These are phyloP conservation scores for Nyctereutes procyonoides DNA, from an alignment of 2,113 vertebrate genomes.

Conservation along the genomic window DNA sequence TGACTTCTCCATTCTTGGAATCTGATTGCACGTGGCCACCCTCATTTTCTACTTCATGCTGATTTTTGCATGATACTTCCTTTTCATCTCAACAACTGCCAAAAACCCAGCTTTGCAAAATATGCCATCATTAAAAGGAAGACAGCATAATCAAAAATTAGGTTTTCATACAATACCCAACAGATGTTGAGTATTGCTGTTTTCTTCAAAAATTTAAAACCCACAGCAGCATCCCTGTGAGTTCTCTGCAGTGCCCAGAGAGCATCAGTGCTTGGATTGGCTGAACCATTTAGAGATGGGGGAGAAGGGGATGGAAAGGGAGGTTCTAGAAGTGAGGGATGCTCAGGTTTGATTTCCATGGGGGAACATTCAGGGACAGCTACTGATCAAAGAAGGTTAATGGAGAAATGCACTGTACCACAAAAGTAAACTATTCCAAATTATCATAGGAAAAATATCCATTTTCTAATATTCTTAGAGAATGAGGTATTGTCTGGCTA, in stretches of 20 bases:
- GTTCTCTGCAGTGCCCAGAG: not conserved
- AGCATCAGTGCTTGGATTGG: not conserved
- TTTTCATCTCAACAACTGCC: not conserved
- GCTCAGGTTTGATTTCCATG: not conserved
- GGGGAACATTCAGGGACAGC: not conserved
- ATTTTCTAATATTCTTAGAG: not conserved
- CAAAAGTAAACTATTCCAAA: slow-evolving; percentile 5
- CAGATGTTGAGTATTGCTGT: not conserved
- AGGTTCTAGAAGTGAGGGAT: not conserved
- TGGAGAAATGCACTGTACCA: not conserved
- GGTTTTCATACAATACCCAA: not conserved
- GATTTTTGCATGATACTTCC: not conserved
- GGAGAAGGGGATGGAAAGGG: rapidly evolving
- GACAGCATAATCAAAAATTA: not conserved
- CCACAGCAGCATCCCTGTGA: not conserved
- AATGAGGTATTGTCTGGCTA: not conserved
- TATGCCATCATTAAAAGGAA: not conserved
- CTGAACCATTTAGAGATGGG: not conserved
- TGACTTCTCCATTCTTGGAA: not conserved
- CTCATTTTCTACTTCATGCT: not conserved
- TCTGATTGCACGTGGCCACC: not conserved
- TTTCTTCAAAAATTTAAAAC: not conserved
- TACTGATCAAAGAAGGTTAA: not conserved
- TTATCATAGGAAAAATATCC: not conserved
- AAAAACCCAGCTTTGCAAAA: slow-evolving; percentile 1